Conservation (phyloP, 2,888 invertebrate species). For the Lasioglossum lativentre region DNA sequence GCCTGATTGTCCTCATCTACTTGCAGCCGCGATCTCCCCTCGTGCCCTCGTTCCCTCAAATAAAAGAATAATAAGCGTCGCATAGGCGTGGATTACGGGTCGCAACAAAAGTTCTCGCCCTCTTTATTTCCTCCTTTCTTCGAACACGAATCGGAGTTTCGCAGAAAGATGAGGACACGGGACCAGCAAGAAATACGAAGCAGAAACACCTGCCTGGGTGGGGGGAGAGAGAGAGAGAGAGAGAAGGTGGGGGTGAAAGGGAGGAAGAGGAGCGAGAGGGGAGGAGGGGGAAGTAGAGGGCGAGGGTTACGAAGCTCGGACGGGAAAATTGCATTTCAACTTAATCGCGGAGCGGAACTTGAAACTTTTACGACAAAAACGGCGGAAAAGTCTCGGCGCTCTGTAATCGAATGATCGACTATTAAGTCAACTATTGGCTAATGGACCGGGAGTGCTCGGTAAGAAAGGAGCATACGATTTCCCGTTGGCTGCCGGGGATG, state of each 20-base stretch:
- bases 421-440: slow-evolving; percentile 73
- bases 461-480: slow-evolving; percentile 59
- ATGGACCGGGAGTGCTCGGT: slow-evolving; percentile 65
- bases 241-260: background rate
- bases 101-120: slow-evolving; percentile 56
- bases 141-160: slow-evolving; percentile 12
- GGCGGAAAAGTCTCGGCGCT: slow-evolving; percentile 64
- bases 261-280: background rate
- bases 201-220: slow-evolving; percentile 5
- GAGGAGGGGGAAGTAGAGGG: background rate
- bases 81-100: slow-evolving; percentile 53
- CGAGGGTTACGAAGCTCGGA: slow-evolving; percentile 28
- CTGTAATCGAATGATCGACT: slow-evolving; percentile 71
- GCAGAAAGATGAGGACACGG: slow-evolving; percentile 32
- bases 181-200: slow-evolving; percentile 28
- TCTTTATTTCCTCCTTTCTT: background rate
- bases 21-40: slow-evolving; percentile 43
- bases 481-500: slow-evolving; percentile 22
- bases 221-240: slow-evolving; percentile 1
- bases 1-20: slow-evolving; percentile 68
- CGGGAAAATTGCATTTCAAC: slow-evolving; percentile 71
- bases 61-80: slow-evolving; percentile 68
- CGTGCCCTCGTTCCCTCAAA: slow-evolving; percentile 60
- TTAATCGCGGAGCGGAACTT: slow-evolving; percentile 70
- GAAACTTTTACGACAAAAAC: slow-evolving; percentile 69